Evolutionary conservation across 2,888 invertebrate species (phyloP), one percentile per base, ranked within the genome.

Genomic region (Bibio marci): DNA sequence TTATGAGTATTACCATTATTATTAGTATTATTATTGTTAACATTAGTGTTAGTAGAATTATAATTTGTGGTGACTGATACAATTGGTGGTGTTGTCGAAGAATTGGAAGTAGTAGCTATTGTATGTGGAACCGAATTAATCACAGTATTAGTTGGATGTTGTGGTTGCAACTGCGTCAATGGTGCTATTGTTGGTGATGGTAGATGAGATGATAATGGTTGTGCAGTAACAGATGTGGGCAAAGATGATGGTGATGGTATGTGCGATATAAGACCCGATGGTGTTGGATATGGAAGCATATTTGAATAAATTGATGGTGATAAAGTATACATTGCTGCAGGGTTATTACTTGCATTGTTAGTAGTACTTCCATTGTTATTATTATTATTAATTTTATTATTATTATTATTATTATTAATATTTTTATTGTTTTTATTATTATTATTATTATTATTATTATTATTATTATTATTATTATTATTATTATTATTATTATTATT

Each of bases 271-370:
- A 30, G 44, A 22, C 22, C 22, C 14, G 44, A 42, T 31, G 43
- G 36, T 10, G 49, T 44, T 13, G 46, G 44, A 43, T 62, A 62
- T 30, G 59, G 62, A 47, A 61, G 57, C 50, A 62, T 53, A 45
- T 58, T 58, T 41, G 58, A 56, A 47, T 60, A 58, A 18, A 61
- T 52, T 31, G 59, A 55, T 40, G 59, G 60, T 12, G 59, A 59
- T 48, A 62, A 49, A 41, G 62, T 55, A 44, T 61, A 62, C 50
- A 61, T 55, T 22, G 48, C 41, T 37, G 52, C 30, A 7, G 43
- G n/a, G n/a, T n/a, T n/a, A n/a, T n/a, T n/a, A n/a, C n/a, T n/a
- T n/a, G n/a, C n/a, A n/a, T n/a, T n/a, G n/a, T n/a, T n/a, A n/a
- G n/a, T n/a, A n/a, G n/a, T n/a, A n/a, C n/a, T n/a, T n/a, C 18